Evolutionary conservation across 2,113 vertebrate species (phyloP).

Genomic region (Psettodes erumei): DNA sequence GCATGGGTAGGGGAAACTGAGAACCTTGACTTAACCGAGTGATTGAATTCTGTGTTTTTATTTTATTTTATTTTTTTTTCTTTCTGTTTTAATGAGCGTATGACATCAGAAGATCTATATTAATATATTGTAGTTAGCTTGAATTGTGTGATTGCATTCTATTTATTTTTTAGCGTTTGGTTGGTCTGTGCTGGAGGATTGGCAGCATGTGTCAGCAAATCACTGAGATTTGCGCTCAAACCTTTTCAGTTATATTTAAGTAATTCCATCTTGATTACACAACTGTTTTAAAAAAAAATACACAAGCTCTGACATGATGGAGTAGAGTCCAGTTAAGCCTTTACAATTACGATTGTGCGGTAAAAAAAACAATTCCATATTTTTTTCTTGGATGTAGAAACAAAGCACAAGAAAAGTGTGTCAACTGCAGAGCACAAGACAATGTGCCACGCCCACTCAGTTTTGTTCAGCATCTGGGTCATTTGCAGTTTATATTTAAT

Average conservation of each 20-base stretch:
- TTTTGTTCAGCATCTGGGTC: slow-evolving; percentile 73
- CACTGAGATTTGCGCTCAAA: slow-evolving; percentile 64
- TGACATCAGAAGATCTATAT: slow-evolving; percentile 89
- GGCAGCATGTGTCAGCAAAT: slow-evolving; percentile 78
- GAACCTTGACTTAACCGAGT: slow-evolving; percentile 76
- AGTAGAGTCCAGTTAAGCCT: slow-evolving; percentile 70
- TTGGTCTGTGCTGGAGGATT: slow-evolving; percentile 84
- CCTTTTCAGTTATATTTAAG: slow-evolving; percentile 72
- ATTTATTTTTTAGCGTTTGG: slow-evolving; percentile 86
- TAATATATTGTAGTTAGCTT: slow-evolving; percentile 93
- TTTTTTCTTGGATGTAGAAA: slow-evolving; percentile 52
- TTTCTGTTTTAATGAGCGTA: slow-evolving; percentile 82
- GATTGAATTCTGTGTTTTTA: slow-evolving; percentile 71
- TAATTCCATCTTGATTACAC: slow-evolving; percentile 75
- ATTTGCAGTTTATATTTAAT: slow-evolving; percentile 59
- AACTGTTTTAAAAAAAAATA: slow-evolving; percentile 69
- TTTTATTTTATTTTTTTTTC: slow-evolving; percentile 49
- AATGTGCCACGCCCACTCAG: slow-evolving; percentile 54
- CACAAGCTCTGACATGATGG: slow-evolving; percentile 55
- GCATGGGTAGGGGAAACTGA: slow-evolving; percentile 49
- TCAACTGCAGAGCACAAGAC: slow-evolving; percentile 67
- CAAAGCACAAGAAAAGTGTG: slow-evolving; percentile 71
- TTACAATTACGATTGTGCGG: slow-evolving; percentile 41
- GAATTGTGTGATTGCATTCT: slow-evolving; percentile 84
- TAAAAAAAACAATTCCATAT: slow-evolving; percentile 44